Conservation (phyloP, 2,888 invertebrate species). For the Ypsolopha sequella region DNA sequence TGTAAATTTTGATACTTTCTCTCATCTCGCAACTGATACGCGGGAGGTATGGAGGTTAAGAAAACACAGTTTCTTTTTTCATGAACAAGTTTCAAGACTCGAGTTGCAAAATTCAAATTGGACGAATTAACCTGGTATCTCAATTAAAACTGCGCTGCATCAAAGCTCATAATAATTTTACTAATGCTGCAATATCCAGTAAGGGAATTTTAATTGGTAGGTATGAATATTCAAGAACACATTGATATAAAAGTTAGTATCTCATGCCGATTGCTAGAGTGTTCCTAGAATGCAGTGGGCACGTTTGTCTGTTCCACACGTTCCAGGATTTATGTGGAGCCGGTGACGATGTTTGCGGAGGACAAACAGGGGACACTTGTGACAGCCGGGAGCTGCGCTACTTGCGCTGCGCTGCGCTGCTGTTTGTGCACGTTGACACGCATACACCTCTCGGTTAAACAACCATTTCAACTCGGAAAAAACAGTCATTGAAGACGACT, state of each 20-base stretch:
- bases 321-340: conserved; percentile 25
- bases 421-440: conserved; percentile 50
- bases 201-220: no score
- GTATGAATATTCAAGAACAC: no score
- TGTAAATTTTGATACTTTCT: conserved; percentile 47
- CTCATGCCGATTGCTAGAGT: background rate
- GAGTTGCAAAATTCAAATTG: no score
- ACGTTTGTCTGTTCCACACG: conserved; percentile 17
- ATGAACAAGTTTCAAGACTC: background rate
- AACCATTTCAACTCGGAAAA: background rate
- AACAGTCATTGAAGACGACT: background rate
- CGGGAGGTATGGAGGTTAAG: conserved; percentile 58
- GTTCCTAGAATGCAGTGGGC: background rate
- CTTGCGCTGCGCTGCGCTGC: background rate
- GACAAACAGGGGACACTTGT: conserved; percentile 56
- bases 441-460: conserved; percentile 46
- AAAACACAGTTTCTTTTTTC: conserved; percentile 53
- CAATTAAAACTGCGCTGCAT: no score
- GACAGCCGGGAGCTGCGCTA: conserved; percentile 1
- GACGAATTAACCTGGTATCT: no score
- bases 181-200: no score
- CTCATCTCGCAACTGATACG: conserved; percentile 50
- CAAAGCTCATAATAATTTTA: no score
- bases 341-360: conserved; percentile 36
- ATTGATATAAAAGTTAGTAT: no score